These are phyloP conservation scores for Chrysomallon squamiferum DNA, from an alignment of 1,140 invertebrate species.

Conservation along the genomic window DNA sequence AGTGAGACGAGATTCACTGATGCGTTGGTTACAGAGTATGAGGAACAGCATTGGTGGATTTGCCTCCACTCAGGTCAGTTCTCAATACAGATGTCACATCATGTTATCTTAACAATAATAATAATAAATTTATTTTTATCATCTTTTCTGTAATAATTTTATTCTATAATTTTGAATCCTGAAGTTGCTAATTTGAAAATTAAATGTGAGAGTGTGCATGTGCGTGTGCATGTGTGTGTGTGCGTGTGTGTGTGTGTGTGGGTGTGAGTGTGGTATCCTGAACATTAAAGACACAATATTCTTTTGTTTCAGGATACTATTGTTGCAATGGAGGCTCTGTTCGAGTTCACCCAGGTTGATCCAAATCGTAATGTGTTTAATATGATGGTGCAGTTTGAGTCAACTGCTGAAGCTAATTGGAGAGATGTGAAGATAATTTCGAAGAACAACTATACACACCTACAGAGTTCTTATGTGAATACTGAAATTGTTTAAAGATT, in stretches of 20 bases:
- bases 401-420: constrained; percentile 75
- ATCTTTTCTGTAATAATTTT: too few species aligned
- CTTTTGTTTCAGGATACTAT: constrained; percentile 76
- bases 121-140: too few species aligned
- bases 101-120: too few species aligned
- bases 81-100: too few species aligned
- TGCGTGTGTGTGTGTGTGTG: too few species aligned
- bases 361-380: constrained; percentile 87
- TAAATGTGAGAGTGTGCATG: too few species aligned
- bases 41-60: constrained; percentile 90
- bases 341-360: constrained; percentile 86
- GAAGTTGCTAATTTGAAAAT: too few species aligned
- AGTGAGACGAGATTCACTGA: constrained; percentile 69
- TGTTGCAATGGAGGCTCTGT: constrained; percentile 86
- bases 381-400: constrained; percentile 81
- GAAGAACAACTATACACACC: constrained; percentile 48
- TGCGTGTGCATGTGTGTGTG: too few species aligned
- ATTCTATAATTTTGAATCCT: constrained; percentile 13
- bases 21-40: constrained; percentile 92
- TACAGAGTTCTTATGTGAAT: constrained; percentile 42
- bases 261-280: too few species aligned
- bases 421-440: constrained; percentile 19
- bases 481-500: too few species aligned
- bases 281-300: too few species aligned
- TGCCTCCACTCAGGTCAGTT: constrained; percentile 83